These are phyloP conservation scores for Pyrochroa serraticornis DNA, from an alignment of 2,888 invertebrate genomes.

Conservation along the genomic window DNA sequence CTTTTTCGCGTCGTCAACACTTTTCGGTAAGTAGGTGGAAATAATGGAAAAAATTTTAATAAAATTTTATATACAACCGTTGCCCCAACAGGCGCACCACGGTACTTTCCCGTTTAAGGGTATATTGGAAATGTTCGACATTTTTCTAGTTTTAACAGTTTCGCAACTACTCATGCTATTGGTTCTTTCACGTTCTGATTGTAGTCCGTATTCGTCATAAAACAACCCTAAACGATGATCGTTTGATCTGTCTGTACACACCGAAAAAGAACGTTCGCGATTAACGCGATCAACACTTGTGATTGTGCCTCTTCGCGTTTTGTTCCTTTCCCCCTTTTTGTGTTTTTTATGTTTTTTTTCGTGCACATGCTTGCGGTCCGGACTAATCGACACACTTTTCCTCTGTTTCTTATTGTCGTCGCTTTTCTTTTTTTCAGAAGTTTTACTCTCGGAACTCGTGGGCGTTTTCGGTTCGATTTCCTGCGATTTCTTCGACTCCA, in stretches of 20 bases:
- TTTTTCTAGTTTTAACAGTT: conserved; percentile 67
- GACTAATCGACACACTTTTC: conserved; percentile 54
- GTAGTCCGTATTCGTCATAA: conserved; percentile 52
- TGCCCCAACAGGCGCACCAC: conserved; percentile 87
- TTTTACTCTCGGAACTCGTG: conserved; percentile 44
- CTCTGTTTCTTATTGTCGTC: conserved; percentile 40
- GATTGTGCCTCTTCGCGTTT: conserved; percentile 36
- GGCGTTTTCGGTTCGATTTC: conserved; percentile 49
- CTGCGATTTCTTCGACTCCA: conserved; percentile 48
- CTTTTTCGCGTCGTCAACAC: not conserved
- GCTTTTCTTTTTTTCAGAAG: conserved; percentile 25
- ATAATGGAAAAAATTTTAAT: not conserved
- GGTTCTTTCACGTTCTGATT: conserved; percentile 69
- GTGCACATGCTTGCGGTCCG: conserved; percentile 53
- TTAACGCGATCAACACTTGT: conserved; percentile 44
- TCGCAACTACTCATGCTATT: conserved; percentile 70
- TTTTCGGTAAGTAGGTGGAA: conserved; percentile 11
- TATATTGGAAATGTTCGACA: conserved; percentile 67
- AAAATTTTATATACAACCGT: conserved; percentile 66
- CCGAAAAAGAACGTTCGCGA: conserved; percentile 54
- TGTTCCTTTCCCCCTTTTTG: conserved; percentile 46
- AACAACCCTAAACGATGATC: conserved; percentile 41
- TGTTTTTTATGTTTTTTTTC: conserved; percentile 56
- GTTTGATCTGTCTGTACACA: conserved; percentile 56
- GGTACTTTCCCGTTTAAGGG: conserved; percentile 71